Percentiles rank a stretch among this genome's conserved stretches.
Evolutionary conservation across 2,797 vertebrate genomes (phyloP).

Genomic region (Alauda arvensis): DNA sequence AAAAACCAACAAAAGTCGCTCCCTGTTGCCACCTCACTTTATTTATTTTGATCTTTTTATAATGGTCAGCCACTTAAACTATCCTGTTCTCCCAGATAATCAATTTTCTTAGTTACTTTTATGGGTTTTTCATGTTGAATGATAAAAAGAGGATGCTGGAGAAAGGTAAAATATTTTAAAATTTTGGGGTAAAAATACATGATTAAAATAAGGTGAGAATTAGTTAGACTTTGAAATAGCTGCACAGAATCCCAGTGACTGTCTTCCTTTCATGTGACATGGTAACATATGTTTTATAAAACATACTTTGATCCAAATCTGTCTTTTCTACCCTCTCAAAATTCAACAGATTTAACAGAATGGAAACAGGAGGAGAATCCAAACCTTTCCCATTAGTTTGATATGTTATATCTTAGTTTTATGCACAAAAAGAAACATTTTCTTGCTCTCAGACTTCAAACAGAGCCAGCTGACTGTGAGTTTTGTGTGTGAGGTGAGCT

Average conservation of each 20-base stretch:
- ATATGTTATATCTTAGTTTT: background rate
- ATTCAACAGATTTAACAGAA: conserved; percentile 9
- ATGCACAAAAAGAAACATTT: background rate
- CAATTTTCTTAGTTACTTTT: background rate
- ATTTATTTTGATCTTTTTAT: background rate
- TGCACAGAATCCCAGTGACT: background rate
- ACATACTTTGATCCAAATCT: background rate
- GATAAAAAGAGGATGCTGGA: background rate
- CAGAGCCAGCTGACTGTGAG: background rate
- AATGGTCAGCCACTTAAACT: background rate
- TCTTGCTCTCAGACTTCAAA: background rate
- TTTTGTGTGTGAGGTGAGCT: background rate
- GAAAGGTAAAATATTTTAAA: background rate
- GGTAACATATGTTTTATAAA: background rate
- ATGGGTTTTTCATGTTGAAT: background rate
- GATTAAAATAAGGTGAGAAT: background rate
- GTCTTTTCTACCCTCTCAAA: background rate
- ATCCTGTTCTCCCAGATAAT: background rate
- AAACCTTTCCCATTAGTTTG: background rate
- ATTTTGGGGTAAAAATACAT: rapidly evolving
- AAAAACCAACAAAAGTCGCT: background rate
- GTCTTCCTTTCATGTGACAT: background rate
- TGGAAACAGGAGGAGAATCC: background rate
- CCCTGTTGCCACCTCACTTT: background rate
- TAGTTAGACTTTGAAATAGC: background rate